Evolutionary conservation across 2,888 invertebrate genomes (phyloP).

Genomic region (Luffia ferchaultella): DNA sequence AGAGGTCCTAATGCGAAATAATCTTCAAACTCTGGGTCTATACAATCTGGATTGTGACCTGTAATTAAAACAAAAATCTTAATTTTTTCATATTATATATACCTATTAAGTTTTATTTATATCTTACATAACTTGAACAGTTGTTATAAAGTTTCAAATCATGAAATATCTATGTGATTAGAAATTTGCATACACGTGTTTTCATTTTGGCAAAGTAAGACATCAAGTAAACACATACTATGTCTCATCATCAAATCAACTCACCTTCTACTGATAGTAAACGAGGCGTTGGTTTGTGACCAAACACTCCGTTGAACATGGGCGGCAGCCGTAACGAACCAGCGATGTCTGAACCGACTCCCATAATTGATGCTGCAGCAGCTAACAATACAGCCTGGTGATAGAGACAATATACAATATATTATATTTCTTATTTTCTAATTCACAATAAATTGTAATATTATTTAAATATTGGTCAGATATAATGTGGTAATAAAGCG

Average conservation of each 20-base stretch:
- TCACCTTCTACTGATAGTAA: conserved; percentile 68
- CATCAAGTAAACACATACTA: no score
- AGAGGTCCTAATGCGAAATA: conserved; percentile 87
- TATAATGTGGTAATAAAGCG: no score
- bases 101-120: no score
- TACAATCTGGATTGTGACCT: conserved; percentile 73
- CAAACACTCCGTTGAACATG: conserved; percentile 91
- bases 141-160: background rate
- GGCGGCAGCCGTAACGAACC: conserved; percentile 90
- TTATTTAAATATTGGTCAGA: no score
- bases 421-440: background rate
- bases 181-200: no score
- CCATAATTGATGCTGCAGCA: conserved; percentile 81
- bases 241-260: background rate
- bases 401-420: conserved; percentile 18
- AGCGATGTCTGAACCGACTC: conserved; percentile 89
- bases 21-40: conserved; percentile 69
- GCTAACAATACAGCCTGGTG: conserved; percentile 77
- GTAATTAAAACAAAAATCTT: conserved; percentile 11
- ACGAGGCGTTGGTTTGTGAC: conserved; percentile 87
- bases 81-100: no score
- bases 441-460: no score
- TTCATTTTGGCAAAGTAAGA: no score
- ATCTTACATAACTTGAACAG: background rate
- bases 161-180: no score